Evolutionary conservation across 2,797 vertebrate species (phyloP).

Genomic region (Poliocrania exsul): DNA sequence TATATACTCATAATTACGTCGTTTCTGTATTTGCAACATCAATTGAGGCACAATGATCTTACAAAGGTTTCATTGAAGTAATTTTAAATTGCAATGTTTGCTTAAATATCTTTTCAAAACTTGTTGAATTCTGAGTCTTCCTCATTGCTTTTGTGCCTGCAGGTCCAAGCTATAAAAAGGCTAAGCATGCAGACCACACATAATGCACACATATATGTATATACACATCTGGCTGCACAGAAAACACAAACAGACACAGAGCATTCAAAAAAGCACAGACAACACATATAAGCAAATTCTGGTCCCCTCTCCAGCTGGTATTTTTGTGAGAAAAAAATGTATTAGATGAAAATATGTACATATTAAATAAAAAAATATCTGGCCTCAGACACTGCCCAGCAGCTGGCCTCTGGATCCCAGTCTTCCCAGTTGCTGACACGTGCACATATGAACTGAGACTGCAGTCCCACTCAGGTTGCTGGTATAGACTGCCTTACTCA

Average conservation of each 20-base stretch:
- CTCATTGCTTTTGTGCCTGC: background rate
- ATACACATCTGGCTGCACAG: background rate
- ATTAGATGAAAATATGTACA: background rate
- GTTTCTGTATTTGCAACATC: background rate
- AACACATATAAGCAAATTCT: background rate
- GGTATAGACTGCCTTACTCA: background rate
- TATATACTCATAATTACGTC: background rate
- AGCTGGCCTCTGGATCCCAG: background rate
- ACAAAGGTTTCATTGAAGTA: background rate
- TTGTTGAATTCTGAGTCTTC: background rate
- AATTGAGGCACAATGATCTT: background rate
- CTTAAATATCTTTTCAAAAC: background rate
- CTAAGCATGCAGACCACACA: background rate
- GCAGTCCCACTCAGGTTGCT: background rate
- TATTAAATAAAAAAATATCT: background rate
- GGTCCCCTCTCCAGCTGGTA: background rate
- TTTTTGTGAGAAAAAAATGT: background rate
- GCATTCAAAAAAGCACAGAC: background rate
- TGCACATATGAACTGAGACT: rapidly evolving
- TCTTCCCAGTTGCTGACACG: background rate
- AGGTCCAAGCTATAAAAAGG: background rate
- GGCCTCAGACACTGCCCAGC: background rate
- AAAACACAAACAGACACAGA: background rate
- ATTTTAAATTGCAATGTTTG: background rate
- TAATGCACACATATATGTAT: background rate